These are phyloP conservation scores for Haliclona indistincta DNA, from an alignment of 37 sponge, comb jelly and placozoan genomes.

Conservation along the genomic window DNA sequence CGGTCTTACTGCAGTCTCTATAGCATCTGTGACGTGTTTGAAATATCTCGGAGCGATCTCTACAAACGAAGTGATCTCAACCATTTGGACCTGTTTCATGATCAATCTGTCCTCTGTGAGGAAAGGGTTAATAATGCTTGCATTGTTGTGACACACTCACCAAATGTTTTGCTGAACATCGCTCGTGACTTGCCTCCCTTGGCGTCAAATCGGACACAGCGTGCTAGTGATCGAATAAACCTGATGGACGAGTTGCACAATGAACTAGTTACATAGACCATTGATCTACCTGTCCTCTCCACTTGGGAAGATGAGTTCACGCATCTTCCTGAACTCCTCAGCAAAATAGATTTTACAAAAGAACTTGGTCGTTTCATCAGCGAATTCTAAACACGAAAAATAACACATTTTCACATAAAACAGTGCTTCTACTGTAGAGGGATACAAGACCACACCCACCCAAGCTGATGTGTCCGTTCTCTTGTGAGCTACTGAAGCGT, in stretches of 20 bases:
- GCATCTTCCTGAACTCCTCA: conserved; percentile 82
- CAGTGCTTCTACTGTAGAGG: background rate
- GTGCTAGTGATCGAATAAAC: conserved; percentile 83
- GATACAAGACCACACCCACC: conserved; percentile 2
- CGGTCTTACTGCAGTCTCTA: conserved; percentile 51
- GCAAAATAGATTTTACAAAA: conserved; percentile 95
- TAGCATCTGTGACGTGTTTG: conserved; percentile 62
- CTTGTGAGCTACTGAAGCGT: background rate
- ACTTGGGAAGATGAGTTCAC: conserved; percentile 77
- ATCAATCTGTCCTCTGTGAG: conserved; percentile 88
- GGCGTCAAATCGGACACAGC: conserved; percentile 90
- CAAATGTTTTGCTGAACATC: conserved; percentile 88
- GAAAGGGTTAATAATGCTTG: background rate
- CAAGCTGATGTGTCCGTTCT: conserved; percentile 21
- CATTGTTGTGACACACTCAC: conserved; percentile 24
- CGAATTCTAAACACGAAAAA: conserved; percentile 45
- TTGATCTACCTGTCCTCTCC: conserved; percentile 80
- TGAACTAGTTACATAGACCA: background rate
- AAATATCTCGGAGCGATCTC: conserved; percentile 79
- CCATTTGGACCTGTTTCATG: conserved; percentile 88
- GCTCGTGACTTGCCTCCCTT: conserved; percentile 95
- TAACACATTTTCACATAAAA: background rate
- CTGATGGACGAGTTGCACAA: conserved; percentile 14
- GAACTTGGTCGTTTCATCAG: conserved; percentile 74
- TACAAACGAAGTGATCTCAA: conserved; percentile 83